Evolutionary conservation across 2,888 invertebrate species (phyloP), one percentile per base, ranked within the genome.

Genomic region (Cephus runcator): DNA sequence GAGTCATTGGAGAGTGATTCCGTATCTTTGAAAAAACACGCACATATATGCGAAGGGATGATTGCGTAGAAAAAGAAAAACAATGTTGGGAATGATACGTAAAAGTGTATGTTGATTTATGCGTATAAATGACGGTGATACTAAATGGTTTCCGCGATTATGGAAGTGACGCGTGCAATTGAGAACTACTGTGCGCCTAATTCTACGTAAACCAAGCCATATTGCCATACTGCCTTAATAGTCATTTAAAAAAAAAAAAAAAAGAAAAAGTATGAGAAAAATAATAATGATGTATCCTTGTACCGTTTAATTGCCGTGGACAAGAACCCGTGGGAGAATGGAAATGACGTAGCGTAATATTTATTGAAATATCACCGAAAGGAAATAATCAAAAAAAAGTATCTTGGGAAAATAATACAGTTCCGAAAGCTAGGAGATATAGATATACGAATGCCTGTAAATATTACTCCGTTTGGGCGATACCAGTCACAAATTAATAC

Each of bases 151-250:
- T 40, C 40, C 40, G 40, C 15, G 40, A 40, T 40, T 40, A 15
- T 15, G 40, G 15, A 40, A 40, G 15, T 40, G 40, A 40, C 40
- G 15, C 15, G 15, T 40, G 40, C 15, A 30, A 73, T 73, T 73
- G 33, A 15, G 33, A 73, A 73, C 30, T 30, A 9, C 23, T 23
- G 6, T 34, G 76, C 76, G 73, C 56, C 76, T 74, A 76, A 69
- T 69, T 79, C 34, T 79, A 79, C 74, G 76, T 74, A 83, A 87
- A 87, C 85, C 84, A 87, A 88, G 88, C 88, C 88, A 90, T 87
- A 89, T 89, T 90, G 86, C 90, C 90, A 87, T 90, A 90, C 89
- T 90, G 90, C 90, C 90, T 90, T 90, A 90, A 88, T 89, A 90
- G 89, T 88, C 82, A 87, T 88, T 87, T 87, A 88, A 88, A 74